Base-by-base conservation (phyloP, 2,888 invertebrate species). In the Galeruca laticollis region DNA sequence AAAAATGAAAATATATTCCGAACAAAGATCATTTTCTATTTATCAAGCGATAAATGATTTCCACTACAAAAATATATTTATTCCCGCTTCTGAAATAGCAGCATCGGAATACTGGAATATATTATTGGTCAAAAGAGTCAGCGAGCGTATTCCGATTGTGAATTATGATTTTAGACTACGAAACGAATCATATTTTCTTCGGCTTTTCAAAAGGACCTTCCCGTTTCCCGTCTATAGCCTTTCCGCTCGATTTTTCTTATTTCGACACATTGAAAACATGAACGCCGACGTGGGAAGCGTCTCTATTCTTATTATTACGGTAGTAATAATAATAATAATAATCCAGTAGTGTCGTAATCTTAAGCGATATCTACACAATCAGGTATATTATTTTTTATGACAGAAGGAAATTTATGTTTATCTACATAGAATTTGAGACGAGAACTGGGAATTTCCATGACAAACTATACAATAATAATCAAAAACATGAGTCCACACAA, bases 121-220 rank as follows among this genome's bases (percentile, higher is more conserved):
- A 84, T 84, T 85, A 85, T 85, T 84, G 85, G 84, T 84, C 85
- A 84, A 85, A 85, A 84, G 85, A 80, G 77, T 81, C 83, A 82
- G 78, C 74, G 79, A 83, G 83, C 84, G 83, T 84, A 83, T 84
- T 83, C 81, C 82, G 83, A 84, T 83, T 83, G 84, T 85, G 84
- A 84, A 85, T 85, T 84, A 85, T 84, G 84, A 84, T 84, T 82
- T 81, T 82, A 74, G 75, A 78, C 75, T 79, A 57, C 35, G 56
- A 57, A 84, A 83, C 84, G 84, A 85, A 85, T 85, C 85, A 84
- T 84, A 85, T 85, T 85, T 84, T 84, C 84, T 82, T 81, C 78
- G 82, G 83, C 82, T 84, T 81, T 82, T 84, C 83, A 84, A 84
- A 84, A 81, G 82, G 80, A 77, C 75, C 52, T 60, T 61, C 75